Percentiles rank a stretch among this genome's conserved stretches.
Evolutionary conservation across 2,888 invertebrate species (phyloP).

Genomic region (Andrena praecox): DNA sequence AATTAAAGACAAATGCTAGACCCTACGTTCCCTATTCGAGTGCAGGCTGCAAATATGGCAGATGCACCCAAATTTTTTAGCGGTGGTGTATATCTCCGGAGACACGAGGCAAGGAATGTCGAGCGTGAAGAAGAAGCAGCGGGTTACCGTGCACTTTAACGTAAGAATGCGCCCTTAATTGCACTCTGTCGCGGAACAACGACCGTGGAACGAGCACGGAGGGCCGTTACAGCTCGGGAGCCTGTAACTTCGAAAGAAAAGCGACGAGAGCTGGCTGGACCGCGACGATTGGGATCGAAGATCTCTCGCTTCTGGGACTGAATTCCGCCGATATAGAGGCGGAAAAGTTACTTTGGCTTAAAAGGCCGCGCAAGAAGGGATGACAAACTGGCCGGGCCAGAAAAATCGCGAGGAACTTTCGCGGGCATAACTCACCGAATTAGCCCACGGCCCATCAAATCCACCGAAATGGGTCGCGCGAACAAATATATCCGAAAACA

Average conservation of each 20-base stretch:
- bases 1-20: no score
- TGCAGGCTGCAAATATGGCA: no score
- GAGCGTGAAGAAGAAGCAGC: not conserved
- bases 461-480: constrained; percentile 53
- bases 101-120: no score
- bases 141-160: not conserved
- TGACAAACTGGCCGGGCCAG: constrained; percentile 48
- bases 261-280: not conserved
- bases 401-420: constrained; percentile 64
- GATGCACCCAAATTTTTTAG: no score
- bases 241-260: constrained; percentile 1
- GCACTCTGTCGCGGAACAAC: constrained; percentile 2
- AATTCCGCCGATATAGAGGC: constrained; percentile 27
- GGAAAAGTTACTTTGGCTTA: constrained; percentile 40
- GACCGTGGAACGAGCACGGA: not conserved
- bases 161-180: constrained; percentile 33
- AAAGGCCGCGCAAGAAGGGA: constrained; percentile 30
- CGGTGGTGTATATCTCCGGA: no score
- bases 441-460: constrained; percentile 51
- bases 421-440: constrained; percentile 61
- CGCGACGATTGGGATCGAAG: constrained; percentile 38
- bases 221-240: not conserved
- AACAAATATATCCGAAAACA: constrained; percentile 64
- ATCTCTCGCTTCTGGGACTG: constrained; percentile 30
- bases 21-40: no score